Conservation (phyloP, 2,113 vertebrate genomes). For the Drymodes brunneopygia region DNA sequence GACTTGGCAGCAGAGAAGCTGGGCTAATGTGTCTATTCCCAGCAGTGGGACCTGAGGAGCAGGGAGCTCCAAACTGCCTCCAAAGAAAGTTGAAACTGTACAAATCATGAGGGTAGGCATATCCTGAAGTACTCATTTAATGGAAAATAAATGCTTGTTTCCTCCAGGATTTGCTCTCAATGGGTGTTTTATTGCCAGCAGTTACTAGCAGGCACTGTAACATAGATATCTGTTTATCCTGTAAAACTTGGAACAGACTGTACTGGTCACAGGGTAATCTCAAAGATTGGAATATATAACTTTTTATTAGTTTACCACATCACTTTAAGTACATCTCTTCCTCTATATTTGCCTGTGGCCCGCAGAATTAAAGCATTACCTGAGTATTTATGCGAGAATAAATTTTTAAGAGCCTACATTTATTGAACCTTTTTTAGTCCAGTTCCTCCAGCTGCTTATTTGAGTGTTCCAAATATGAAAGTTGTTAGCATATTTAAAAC, state of each 20-base stretch:
- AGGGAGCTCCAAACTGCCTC: not conserved
- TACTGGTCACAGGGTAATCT: not conserved
- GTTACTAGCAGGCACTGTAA: not conserved
- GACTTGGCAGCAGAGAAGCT: not conserved
- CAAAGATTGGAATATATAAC: not conserved
- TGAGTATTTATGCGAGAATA: not conserved
- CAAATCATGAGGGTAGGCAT: not conserved
- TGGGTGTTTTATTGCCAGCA: not conserved
- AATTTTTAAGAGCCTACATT: not conserved
- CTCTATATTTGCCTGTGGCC: not conserved
- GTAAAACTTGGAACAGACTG: not conserved
- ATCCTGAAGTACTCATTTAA: conserved; percentile 25
- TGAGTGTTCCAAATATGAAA: not conserved
- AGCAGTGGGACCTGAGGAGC: not conserved
- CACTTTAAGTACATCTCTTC: not conserved
- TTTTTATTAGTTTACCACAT: not conserved
- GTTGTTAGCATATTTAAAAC: not conserved
- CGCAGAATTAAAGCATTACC: not conserved
- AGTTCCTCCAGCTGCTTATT: not conserved
- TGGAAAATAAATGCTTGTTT: conserved; percentile 36
- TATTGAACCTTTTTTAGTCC: not conserved
- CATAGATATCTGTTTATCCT: not conserved
- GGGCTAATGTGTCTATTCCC: not conserved
- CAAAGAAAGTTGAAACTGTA: not conserved
- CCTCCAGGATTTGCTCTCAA: not conserved